phyloP scores from a whole-genome alignment of 53 echinoderm and acorn worm genomes.

The Echinometra lucunter region DNA sequence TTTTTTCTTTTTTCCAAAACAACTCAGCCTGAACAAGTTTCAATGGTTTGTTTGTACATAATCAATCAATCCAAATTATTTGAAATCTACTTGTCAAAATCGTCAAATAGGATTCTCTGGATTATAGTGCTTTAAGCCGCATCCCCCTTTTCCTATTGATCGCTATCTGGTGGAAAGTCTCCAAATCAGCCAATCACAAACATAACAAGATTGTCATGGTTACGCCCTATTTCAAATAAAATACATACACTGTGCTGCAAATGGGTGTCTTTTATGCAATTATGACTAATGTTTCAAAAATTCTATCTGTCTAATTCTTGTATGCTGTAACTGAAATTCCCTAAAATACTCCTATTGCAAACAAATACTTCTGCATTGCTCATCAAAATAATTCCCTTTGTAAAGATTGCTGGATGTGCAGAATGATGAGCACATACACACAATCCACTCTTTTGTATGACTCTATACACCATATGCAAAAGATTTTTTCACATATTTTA shows the following conservation, averaged over 20 bases:
- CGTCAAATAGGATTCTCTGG: not conserved
- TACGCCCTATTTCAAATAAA: not conserved
- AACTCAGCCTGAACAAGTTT: not conserved
- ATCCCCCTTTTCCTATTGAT: not conserved
- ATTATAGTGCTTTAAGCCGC: not conserved
- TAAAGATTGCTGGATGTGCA: not conserved
- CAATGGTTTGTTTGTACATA: not conserved
- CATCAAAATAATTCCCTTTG: not conserved
- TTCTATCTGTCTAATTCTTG: constrained; percentile 6
- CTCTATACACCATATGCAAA: not conserved
- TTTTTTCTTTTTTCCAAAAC: not conserved
- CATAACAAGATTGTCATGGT: not conserved
- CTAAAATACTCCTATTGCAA: not conserved
- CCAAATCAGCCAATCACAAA: constrained; percentile 1
- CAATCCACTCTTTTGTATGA: not conserved
- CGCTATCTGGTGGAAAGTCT: not conserved
- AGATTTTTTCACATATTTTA: not conserved
- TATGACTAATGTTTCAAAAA: not conserved
- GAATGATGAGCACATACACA: not conserved
- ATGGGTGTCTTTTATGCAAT: not conserved
- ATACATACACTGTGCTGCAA: not conserved
- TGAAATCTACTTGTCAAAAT: not conserved
- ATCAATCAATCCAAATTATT: not conserved
- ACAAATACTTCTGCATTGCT: not conserved
- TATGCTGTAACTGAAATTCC: not conserved